phyloP scores from a whole-genome alignment of 1,140 invertebrate species.

The Hyles vespertilio region DNA sequence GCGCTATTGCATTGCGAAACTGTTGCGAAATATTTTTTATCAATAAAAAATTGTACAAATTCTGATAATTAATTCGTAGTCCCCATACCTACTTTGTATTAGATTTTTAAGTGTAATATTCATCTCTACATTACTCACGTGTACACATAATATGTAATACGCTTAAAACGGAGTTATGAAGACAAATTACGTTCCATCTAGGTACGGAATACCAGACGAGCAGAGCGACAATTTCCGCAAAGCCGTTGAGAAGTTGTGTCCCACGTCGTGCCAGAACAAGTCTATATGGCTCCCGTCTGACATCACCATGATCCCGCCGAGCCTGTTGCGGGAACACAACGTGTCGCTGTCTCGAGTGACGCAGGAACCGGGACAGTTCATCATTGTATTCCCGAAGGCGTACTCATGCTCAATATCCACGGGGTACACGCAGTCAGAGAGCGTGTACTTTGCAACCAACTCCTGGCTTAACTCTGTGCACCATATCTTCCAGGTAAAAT shows the following conservation, averaged over 20 bases:
- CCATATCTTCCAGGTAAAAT: conserved; percentile 82
- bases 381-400: conserved; percentile 93
- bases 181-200: conserved; percentile 8
- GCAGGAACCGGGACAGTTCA: conserved; percentile 93
- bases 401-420: conserved; percentile 94
- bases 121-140: too few relatives aligned
- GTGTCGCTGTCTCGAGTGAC: conserved; percentile 87
- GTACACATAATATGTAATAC: too few relatives aligned
- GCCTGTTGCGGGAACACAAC: conserved; percentile 83
- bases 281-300: conserved; percentile 93
- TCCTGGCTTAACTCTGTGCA: conserved; percentile 87
- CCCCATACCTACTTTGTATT: too few relatives aligned
- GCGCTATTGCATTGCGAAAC: too few relatives aligned
- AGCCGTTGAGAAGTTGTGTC: conserved; percentile 86
- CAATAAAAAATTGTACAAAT: too few relatives aligned
- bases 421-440: conserved; percentile 94
- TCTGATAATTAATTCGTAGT: too few relatives aligned
- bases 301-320: conserved; percentile 96
- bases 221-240: conserved; percentile 84
- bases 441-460: conserved; percentile 93
- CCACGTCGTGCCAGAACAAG: conserved; percentile 88
- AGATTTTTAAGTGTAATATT: too few relatives aligned
- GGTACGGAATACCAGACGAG: conserved; percentile 89
- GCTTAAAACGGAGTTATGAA: too few relatives aligned
- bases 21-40: too few relatives aligned